Evolutionary conservation across 2,113 vertebrate genomes (phyloP), one percentile per base, ranked within the genome.

Genomic region (Peromyscus californicus): DNA sequence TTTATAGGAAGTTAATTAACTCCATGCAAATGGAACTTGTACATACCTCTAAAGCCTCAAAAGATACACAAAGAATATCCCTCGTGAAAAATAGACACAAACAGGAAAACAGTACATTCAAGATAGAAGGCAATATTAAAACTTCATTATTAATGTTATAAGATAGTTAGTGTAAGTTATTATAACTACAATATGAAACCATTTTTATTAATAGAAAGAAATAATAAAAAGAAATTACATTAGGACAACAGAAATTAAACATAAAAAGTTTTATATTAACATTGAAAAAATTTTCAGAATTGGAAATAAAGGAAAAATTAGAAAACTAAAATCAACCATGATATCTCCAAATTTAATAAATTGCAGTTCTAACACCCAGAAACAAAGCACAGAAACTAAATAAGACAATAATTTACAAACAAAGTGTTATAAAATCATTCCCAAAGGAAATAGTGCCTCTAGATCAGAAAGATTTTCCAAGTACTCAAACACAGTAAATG

Each of bases 21-120:
- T 84, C 13, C 26, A 33, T 19, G 33, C 16, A 78, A 87, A 76
- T 29, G 61, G 13, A 75, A 10, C 12, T 94, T 83, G n/a, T 29
- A 92, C 45, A 51, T 24, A 65, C 24, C 5, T 57, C 29, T 67
- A 79, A 86, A 87, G 21, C 7, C 76, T 39, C 22, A 88, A 21
- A 76, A 95, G 29, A 70, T 93, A 91, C 39, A 74, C 78, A 16
- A 94, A 36, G 57, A 76, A 19, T 5, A 21, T 45, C 6, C 11
- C 19, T 42, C 72, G 48, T 59, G 39, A 72, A 95, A 90, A 95
- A 76, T 13, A 54, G 59, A 93, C 51, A 92, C n/a, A 74, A 83
- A 65, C 11, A 93, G 10, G 12, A 13, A 54, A 86, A 33, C 86
- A 16, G 54, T 4, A 72, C 4, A 61, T 83, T 83, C 59, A 42